A percentile compares a stretch with the other conserved stretches of the same genome.
phyloP scores from a whole-genome alignment of 1,140 invertebrate species.

The Drosophila kohkoa region DNA sequence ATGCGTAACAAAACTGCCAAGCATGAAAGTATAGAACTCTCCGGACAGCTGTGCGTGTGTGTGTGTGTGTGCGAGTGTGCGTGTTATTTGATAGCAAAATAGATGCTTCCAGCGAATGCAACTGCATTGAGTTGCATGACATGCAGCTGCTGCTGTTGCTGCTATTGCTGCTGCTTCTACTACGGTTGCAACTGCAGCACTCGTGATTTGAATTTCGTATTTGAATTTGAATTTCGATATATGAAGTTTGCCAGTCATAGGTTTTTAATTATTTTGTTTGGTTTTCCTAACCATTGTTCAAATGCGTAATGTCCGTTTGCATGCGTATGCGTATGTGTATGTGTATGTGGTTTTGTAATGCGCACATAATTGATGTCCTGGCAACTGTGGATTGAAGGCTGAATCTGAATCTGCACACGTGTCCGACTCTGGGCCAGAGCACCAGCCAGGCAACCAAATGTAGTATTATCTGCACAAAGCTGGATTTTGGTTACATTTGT shows the following conservation, averaged over 20 bases:
- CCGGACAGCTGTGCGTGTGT: conserved; percentile 3
- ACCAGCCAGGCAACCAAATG: conserved; percentile 1
- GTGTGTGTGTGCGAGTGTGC: neutral
- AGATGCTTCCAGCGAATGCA: conserved; percentile 40
- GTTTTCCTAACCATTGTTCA: conserved; percentile 46
- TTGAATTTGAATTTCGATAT: conserved; percentile 61
- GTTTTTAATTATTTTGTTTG: conserved; percentile 81
- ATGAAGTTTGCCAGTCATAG: conserved; percentile 51
- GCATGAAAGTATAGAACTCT: conserved; percentile 26
- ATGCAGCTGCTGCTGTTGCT: conserved; percentile 20
- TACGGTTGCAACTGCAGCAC: conserved; percentile 32
- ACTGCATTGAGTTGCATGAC: conserved; percentile 60
- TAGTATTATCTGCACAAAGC: conserved; percentile 53
- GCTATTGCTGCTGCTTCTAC: conserved; percentile 19
- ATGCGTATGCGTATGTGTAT: neutral
- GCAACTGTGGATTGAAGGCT: conserved; percentile 27
- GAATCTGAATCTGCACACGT: conserved; percentile 27
- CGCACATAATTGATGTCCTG: conserved; percentile 70
- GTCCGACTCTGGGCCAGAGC: neutral
- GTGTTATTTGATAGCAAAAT: conserved; percentile 77
- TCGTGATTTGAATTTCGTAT: conserved; percentile 81
- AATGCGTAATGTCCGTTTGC: conserved; percentile 22
- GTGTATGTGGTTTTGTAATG: conserved; percentile 57
- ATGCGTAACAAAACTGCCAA: conserved; percentile 59
- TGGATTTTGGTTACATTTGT: conserved; percentile 33